Evolutionary conservation across 2,888 invertebrate species (phyloP).

Genomic region (Erynnis tages): DNA sequence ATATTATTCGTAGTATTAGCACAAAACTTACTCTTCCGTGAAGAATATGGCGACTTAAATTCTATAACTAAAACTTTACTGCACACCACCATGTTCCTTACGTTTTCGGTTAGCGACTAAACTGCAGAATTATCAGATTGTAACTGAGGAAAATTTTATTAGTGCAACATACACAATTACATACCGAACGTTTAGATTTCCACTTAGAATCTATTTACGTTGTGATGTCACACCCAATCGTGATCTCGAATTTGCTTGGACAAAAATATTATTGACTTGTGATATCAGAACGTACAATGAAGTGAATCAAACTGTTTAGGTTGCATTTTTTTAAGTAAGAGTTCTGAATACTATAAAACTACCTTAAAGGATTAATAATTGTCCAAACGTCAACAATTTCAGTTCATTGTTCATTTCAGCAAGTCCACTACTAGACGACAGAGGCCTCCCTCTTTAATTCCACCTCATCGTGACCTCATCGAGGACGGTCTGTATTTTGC

Average conservation of each 20-base stretch:
- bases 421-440: too few relatives aligned
- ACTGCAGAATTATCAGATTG: conserved; percentile 22
- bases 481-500: too few relatives aligned
- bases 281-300: too few relatives aligned
- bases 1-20: too few relatives aligned
- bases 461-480: too few relatives aligned
- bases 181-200: conserved; percentile 40
- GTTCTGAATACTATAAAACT: too few relatives aligned
- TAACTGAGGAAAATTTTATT: conserved; percentile 32
- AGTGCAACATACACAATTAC: conserved; percentile 27
- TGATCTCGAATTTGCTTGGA: conserved; percentile 40
- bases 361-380: too few relatives aligned
- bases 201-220: conserved; percentile 40
- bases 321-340: too few relatives aligned
- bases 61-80: conserved; percentile 10
- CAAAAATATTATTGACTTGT: conserved; percentile 34
- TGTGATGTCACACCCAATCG: conserved; percentile 52
- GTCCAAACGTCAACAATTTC: too few relatives aligned
- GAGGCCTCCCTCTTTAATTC: too few relatives aligned
- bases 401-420: too few relatives aligned
- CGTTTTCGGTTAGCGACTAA: conserved; percentile 5
- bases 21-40: conserved; percentile 13
- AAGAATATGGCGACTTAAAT: conserved; percentile 4
- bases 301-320: too few relatives aligned
- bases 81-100: conserved; percentile 25